Conservation (phyloP, 2,888 invertebrate genomes). For the Polia nebulosa region DNA sequence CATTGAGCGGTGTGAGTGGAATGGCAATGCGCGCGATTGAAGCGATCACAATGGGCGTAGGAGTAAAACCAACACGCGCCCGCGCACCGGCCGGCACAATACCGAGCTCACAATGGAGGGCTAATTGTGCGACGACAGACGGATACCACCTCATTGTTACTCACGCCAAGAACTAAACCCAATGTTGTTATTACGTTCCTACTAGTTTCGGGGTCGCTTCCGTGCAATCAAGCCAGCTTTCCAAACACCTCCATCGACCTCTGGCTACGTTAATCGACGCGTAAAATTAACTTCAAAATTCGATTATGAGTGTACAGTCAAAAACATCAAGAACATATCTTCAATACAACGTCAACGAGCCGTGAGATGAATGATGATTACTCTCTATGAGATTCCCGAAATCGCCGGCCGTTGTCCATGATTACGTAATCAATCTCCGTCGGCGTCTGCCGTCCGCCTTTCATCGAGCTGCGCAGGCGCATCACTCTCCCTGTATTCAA, state of each 20-base stretch:
- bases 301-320: constrained; percentile 72
- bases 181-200: constrained; percentile 70
- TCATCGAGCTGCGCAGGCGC: constrained; percentile 85
- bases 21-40: constrained; percentile 82
- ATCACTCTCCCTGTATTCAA: constrained; percentile 83
- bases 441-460: constrained; percentile 84
- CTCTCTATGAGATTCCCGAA: constrained; percentile 88
- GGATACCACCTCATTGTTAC: constrained; percentile 80
- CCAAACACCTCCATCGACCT: constrained; percentile 66
- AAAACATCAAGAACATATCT: constrained; percentile 74
- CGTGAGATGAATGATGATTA: constrained; percentile 88
- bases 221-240: constrained; percentile 65
- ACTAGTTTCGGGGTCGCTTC: constrained; percentile 62
- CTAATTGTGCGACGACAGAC: constrained; percentile 90
- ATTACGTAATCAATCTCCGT: constrained; percentile 90
- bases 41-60: constrained; percentile 87
- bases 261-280: constrained; percentile 69
- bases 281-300: constrained; percentile 77
- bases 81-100: constrained; percentile 79
- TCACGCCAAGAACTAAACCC: constrained; percentile 70
- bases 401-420: constrained; percentile 84
- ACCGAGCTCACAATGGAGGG: constrained; percentile 81
- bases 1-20: constrained; percentile 79
- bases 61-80: constrained; percentile 86
- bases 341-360: constrained; percentile 84